phyloP scores from a whole-genome alignment of 2,888 invertebrate genomes.

The Leptinotarsa peninsularis region DNA sequence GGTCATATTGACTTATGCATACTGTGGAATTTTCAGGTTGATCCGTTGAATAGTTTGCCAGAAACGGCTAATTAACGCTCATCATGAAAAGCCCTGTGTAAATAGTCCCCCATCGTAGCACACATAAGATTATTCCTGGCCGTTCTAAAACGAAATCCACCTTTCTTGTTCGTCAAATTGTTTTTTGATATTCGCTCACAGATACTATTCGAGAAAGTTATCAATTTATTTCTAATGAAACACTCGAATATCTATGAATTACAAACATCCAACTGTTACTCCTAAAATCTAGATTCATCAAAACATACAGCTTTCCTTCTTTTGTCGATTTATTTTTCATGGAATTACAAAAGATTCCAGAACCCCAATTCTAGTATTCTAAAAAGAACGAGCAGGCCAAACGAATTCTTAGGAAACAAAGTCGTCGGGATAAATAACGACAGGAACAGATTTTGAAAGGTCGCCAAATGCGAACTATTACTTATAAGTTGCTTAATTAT shows the following conservation, averaged over 20 bases:
- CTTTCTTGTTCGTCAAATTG: no score
- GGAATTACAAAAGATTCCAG: not conserved
- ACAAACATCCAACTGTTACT: not conserved
- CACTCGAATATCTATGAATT: not conserved
- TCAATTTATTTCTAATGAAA: no score
- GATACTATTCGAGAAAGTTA: no score
- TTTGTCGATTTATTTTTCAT: not conserved
- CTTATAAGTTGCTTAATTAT: slow-evolving; percentile 19
- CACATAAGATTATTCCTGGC: no score
- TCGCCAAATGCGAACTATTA: slow-evolving; percentile 21
- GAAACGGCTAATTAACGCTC: no score
- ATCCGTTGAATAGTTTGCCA: no score
- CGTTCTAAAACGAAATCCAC: no score
- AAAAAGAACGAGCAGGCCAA: slow-evolving; percentile 17
- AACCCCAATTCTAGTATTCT: not conserved
- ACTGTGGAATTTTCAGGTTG: no score
- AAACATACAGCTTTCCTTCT: not conserved
- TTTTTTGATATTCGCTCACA: no score
- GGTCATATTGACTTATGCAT: no score
- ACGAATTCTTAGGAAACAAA: slow-evolving; percentile 9
- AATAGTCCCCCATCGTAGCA: no score
- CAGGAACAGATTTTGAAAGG: slow-evolving; percentile 12
- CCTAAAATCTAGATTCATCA: not conserved
- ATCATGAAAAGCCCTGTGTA: no score
- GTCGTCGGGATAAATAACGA: slow-evolving; percentile 2